phyloP scores from a whole-genome alignment of 1,140 invertebrate species.

The Diorhabda sublineata region DNA sequence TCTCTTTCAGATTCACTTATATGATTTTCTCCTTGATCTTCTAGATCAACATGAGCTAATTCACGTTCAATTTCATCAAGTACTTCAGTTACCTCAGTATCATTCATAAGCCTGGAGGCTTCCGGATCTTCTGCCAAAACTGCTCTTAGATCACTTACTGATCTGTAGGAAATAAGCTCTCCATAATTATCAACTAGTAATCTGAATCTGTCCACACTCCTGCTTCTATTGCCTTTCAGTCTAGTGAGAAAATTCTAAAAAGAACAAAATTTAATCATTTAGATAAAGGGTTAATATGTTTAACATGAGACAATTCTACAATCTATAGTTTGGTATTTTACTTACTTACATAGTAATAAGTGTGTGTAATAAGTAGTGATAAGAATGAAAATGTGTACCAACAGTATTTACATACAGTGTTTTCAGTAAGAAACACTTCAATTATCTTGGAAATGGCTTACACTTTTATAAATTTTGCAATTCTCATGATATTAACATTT shows the following conservation, averaged over 20 bases:
- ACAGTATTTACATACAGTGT: too few species aligned
- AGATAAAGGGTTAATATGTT: background rate
- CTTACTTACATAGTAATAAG: too few species aligned
- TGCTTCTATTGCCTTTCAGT: slow-evolving; percentile 13
- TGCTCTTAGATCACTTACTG: slow-evolving; percentile 6
- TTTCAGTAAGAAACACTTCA: too few species aligned
- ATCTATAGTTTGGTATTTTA: too few species aligned
- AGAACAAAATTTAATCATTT: background rate
- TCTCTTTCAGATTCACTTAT: background rate
- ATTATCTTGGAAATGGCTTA: too few species aligned
- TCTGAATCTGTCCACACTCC: slow-evolving; percentile 14
- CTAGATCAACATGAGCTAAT: slow-evolving; percentile 9
- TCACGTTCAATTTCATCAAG: slow-evolving; percentile 15
- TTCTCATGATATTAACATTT: too few species aligned
- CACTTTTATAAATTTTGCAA: too few species aligned
- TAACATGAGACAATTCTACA: background rate
- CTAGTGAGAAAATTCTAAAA: slow-evolving; percentile 14
- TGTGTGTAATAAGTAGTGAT: too few species aligned
- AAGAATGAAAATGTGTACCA: too few species aligned
- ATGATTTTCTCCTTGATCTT: slow-evolving; percentile 9
- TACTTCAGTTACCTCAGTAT: slow-evolving; percentile 9
- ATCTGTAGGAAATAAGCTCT: slow-evolving; percentile 12
- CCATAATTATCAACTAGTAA: slow-evolving; percentile 17
- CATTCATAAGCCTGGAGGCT: slow-evolving; percentile 8
- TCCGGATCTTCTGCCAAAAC: slow-evolving; percentile 5